A percentile compares a stretch with the other conserved stretches of the same genome.
phyloP scores from a whole-genome alignment of 2,113 vertebrate genomes.

The Uria lomvia region DNA sequence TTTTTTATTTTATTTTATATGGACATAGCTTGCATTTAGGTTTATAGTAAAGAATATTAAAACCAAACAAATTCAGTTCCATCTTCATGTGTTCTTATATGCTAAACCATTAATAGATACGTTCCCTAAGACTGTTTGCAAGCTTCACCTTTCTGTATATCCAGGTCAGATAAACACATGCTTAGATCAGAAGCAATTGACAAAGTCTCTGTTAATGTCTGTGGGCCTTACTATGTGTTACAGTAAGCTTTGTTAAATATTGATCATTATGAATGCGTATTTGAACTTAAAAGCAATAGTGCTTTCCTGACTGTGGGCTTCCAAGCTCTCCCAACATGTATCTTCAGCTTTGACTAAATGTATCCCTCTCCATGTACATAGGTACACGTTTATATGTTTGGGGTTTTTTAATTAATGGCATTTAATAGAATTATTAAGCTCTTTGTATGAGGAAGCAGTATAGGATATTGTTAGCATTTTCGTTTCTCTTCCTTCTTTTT shows the following conservation, averaged over 20 bases:
- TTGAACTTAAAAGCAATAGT: not conserved
- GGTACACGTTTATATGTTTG: not conserved
- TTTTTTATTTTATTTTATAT: not conserved
- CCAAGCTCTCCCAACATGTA: not conserved
- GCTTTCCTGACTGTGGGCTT: not conserved
- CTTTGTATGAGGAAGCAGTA: not conserved
- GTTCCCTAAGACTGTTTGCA: not conserved
- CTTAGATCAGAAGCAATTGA: not conserved
- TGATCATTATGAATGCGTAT: not conserved
- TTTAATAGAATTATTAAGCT: not conserved
- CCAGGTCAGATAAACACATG: not conserved
- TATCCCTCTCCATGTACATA: not conserved
- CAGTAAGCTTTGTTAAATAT: not conserved
- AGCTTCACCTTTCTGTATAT: not conserved
- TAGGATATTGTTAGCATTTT: not conserved
- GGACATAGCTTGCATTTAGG: not conserved
- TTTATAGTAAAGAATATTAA: not conserved
- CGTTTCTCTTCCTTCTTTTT: not conserved
- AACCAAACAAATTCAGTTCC: not conserved
- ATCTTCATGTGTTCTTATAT: not conserved
- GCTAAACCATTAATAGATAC: not conserved
- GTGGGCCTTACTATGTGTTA: not conserved
- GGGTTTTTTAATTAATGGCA: not conserved
- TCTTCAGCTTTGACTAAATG: not conserved
- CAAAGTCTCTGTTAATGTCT: not conserved